Conservation (phyloP, 2,113 vertebrate species). For the Colaptes auratus region DNA sequence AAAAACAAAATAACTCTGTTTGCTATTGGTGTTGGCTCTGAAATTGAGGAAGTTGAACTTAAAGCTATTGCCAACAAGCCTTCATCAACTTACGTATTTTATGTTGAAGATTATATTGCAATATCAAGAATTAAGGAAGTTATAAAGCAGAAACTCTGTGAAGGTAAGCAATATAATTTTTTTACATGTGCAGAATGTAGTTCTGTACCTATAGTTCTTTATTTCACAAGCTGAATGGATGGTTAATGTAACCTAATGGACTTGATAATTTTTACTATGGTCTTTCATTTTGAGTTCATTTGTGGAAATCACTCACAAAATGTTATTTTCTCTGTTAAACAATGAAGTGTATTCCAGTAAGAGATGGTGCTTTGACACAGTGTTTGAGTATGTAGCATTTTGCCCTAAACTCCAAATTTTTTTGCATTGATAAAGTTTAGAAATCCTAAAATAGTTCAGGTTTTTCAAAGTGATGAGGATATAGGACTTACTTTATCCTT, state of each 20-base stretch:
- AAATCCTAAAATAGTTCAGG: background rate
- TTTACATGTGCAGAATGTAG: background rate
- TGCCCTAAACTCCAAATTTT: background rate
- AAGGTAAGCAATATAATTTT: conserved; percentile 81
- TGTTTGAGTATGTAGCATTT: background rate
- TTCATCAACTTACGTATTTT: conserved; percentile 91
- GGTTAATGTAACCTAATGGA: background rate
- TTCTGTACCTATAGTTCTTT: background rate
- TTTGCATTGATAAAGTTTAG: background rate
- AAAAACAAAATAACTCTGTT: conserved; percentile 92
- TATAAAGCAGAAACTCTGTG: conserved; percentile 97
- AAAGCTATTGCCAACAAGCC: conserved; percentile 95
- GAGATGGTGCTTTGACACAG: fast-evolving
- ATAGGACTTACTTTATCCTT: background rate
- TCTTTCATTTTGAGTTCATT: background rate
- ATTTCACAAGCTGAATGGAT: background rate
- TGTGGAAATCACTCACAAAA: background rate
- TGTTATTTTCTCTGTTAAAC: background rate
- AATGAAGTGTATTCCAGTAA: background rate
- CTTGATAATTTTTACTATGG: background rate
- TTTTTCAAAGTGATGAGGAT: background rate
- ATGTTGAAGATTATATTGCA: conserved; percentile 94
- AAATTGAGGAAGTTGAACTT: conserved; percentile 89
- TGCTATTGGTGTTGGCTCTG: conserved; percentile 93
- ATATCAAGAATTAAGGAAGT: conserved; percentile 95